Evolutionary conservation across 2,888 invertebrate species (phyloP), one percentile per base, ranked within the genome.

Genomic region (Clepsis dumicolana): DNA sequence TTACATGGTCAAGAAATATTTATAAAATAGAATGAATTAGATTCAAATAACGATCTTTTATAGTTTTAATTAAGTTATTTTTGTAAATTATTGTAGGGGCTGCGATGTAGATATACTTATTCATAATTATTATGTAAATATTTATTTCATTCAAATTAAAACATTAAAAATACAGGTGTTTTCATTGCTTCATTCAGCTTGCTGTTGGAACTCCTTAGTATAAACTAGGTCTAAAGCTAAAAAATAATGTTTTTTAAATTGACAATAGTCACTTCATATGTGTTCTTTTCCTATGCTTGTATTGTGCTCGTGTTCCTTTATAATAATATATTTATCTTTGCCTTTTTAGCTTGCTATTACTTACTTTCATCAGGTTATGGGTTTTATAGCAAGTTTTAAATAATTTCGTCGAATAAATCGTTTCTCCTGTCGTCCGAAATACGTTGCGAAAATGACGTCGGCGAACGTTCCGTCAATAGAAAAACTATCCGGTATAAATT

Each of bases 61-160:
- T 66, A 64, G 41, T 50, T 29, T 52, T 67, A 56, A 61, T 50
- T 57, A 68, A 41, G 63, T 67, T 57, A 63, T 41, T 61, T 41
- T 65, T 24, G 27, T 68, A 68, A 68, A 63, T 63, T 68, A 57
- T 68, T 63, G 16, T 66, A 63, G 27, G 50, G 66, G 62, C 21
- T 56, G 32, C 35, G 50, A 35, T 25, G 5, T 63, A 63, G 63
- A 12, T 63, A 52, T 63, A 44, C 21, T 27, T 68, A 29, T 25
- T 7, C n/a, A 12, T 67, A 53, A 63, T 32, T 68, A 68, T 68
- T 68, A 14, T 24, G 16, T 67, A 53, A 63, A 41, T 68, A 68
- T 68, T 68, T 68, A 63, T 63, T 63, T 52, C 50, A 62, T 61
- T 27, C 41, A 18, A 50, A 67, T 62, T 57, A 63, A 21, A 27